Evolutionary conservation across 2,888 invertebrate genomes (phyloP).

Genomic region (Troides oblongomaculatus): DNA sequence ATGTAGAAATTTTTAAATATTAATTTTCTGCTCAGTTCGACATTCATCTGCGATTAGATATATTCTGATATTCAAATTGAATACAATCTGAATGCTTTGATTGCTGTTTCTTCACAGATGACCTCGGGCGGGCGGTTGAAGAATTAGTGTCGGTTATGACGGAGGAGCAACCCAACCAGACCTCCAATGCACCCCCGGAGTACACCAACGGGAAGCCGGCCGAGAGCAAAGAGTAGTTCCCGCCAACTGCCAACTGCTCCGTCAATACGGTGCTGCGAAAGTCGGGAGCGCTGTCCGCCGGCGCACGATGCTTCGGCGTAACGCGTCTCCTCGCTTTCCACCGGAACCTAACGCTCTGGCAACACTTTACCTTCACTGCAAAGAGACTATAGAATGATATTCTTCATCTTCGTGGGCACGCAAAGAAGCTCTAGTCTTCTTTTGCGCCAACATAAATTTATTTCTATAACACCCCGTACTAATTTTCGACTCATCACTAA

Average conservation of each 20-base stretch:
- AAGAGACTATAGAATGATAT: constrained; percentile 38
- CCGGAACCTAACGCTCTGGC: constrained; percentile 51
- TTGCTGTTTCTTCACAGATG: constrained; percentile 79
- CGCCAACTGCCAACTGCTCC: constrained; percentile 31
- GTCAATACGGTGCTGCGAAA: constrained; percentile 42
- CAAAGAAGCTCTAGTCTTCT: no score
- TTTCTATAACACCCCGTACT: constrained; percentile 42
- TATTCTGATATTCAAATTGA: no score
- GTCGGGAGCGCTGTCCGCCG: constrained; percentile 39
- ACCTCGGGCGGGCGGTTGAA: constrained; percentile 92
- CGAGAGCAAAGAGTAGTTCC: constrained; percentile 53
- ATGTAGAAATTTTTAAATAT: no score
- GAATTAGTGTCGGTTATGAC: constrained; percentile 94
- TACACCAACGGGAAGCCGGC: constrained; percentile 74
- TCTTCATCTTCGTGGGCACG: constrained; percentile 15
- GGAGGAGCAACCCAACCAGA: constrained; percentile 76
- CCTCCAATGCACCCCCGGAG: constrained; percentile 66
- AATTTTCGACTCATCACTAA: constrained; percentile 79
- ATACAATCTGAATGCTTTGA: no score
- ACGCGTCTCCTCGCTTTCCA: constrained; percentile 25
- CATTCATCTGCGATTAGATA: no score
- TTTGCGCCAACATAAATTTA: no score
- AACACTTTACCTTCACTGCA: constrained; percentile 57
- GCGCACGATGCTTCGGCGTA: constrained; percentile 30
- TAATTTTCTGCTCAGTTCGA: no score